phyloP scores from a whole-genome alignment of 2,888 invertebrate genomes.

The Archips xylosteana region DNA sequence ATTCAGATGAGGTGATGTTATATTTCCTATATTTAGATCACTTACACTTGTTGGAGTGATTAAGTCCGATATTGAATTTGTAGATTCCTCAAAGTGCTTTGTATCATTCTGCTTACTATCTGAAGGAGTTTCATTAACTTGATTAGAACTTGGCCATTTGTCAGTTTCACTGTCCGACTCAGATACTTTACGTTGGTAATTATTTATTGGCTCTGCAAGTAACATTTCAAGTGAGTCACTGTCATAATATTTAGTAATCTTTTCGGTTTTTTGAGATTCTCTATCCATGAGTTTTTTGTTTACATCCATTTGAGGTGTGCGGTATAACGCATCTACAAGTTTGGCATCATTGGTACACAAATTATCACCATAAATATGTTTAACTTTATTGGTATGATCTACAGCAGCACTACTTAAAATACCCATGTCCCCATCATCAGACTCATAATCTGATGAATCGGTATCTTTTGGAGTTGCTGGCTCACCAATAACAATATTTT shows the following conservation, averaged over 20 bases:
- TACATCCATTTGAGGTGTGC: constrained; percentile 73
- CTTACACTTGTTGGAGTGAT: constrained; percentile 6
- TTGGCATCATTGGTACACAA: constrained; percentile 67
- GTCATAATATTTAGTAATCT: constrained; percentile 54
- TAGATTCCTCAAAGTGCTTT: not conserved
- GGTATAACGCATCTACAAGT: constrained; percentile 70
- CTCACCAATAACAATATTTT: constrained; percentile 66
- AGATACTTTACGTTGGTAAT: not conserved
- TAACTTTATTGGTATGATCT: constrained; percentile 63
- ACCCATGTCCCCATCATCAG: constrained; percentile 48
- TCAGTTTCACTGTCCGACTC: constrained; percentile 4
- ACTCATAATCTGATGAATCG: constrained; percentile 52
- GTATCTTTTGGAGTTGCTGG: constrained; percentile 58
- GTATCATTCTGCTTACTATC: constrained; percentile 7
- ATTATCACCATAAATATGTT: constrained; percentile 68
- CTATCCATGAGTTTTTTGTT: constrained; percentile 64
- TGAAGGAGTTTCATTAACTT: not conserved
- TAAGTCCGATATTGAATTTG: not conserved
- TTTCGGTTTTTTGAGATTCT: constrained; percentile 50
- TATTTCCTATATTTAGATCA: constrained; percentile 6
- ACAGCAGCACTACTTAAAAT: constrained; percentile 50
- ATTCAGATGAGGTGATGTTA: not conserved
- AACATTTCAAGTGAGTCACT: constrained; percentile 61
- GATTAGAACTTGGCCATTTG: not conserved
- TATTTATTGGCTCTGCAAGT: constrained; percentile 56